Evolutionary conservation across 2,888 invertebrate species (phyloP).

Genomic region (Neoaliturus tenellus): DNA sequence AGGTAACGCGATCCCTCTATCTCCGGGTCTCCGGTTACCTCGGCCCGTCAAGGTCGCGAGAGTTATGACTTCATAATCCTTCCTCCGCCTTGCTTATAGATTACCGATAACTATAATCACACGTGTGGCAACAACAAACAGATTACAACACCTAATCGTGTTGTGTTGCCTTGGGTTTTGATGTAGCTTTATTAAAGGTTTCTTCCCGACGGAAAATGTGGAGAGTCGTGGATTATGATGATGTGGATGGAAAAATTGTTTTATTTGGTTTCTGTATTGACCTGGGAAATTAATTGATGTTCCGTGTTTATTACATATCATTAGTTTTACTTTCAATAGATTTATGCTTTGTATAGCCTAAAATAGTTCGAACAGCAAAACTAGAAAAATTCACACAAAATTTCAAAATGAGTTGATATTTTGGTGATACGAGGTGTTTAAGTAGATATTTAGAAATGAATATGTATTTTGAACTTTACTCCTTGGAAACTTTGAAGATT

Average conservation of each 20-base stretch:
- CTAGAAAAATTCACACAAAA: no score
- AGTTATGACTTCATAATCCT: constrained; percentile 36
- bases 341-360: no score
- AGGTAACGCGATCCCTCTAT: constrained; percentile 10
- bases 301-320: no score
- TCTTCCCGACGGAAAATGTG: not conserved
- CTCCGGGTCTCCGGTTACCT: not conserved
- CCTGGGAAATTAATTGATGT: no score
- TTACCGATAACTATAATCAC: constrained; percentile 24
- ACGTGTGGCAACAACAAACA: constrained; percentile 4
- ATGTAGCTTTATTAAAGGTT: not conserved
- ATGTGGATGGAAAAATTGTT: not conserved
- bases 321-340: no score
- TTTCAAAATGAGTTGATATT: no score
- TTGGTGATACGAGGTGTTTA: no score
- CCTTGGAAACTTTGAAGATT: no score
- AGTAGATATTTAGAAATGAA: no score
- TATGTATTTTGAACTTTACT: no score
- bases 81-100: constrained; percentile 6
- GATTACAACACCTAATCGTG: constrained; percentile 20
- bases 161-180: not conserved
- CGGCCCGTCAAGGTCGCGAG: not conserved
- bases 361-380: no score
- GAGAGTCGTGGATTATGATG: not conserved
- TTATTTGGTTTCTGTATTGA: not conserved